Percentiles rank a stretch among this genome's conserved stretches.
Evolutionary conservation across 2,797 vertebrate genomes (phyloP).

Genomic region (Anas flavirostris): DNA sequence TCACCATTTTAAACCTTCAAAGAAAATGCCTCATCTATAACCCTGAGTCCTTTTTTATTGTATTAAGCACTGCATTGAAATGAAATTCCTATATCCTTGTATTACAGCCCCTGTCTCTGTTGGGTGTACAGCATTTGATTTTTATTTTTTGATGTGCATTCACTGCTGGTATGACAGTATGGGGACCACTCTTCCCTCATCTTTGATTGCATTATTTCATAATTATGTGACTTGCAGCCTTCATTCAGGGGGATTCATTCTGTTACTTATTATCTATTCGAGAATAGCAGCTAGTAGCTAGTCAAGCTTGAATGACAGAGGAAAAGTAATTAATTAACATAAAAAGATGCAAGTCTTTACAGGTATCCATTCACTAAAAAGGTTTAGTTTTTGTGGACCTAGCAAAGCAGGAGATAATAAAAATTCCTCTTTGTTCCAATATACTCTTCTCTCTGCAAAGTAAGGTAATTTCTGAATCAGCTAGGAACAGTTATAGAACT

Average conservation of each 20-base stretch:
- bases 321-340: background rate
- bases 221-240: background rate
- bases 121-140: background rate
- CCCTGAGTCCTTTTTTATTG: background rate
- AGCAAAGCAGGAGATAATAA: background rate
- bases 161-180: background rate
- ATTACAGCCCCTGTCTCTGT: background rate
- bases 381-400: background rate
- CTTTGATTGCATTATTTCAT: background rate
- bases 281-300: background rate
- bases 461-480: background rate
- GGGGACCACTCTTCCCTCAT: background rate
- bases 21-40: background rate
- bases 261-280: background rate
- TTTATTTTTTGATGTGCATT: background rate
- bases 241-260: background rate
- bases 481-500: constrained; percentile 4
- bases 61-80: background rate
- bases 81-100: background rate
- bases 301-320: background rate
- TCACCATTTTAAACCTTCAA: background rate
- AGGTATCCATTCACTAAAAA: background rate
- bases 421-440: background rate
- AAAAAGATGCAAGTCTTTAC: background rate
- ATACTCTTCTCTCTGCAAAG: background rate